Evolutionary conservation across 2,888 invertebrate species (phyloP), one percentile per base, ranked within the genome.

Genomic region (Zootermopsis nevadensis): DNA sequence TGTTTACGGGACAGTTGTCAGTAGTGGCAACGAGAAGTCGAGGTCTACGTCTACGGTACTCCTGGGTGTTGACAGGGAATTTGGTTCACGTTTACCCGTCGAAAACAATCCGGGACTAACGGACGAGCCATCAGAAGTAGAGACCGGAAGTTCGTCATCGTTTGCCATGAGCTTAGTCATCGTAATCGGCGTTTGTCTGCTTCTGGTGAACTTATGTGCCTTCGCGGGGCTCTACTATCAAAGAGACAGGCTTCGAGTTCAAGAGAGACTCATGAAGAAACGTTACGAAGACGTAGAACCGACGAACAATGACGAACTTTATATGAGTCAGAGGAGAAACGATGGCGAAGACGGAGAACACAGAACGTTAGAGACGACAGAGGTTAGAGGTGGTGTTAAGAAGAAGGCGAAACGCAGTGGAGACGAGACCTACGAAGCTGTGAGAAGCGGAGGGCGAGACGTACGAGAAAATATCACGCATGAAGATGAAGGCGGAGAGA

Each of bases 201-300:
- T 97, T 12, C 89, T 94, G 33, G 91, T 95, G 12, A 97, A 96
- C 88, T 89, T 95, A 22, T 91, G 93, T n/a, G 92, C 94, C 53
- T 94, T 95, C 87, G 90, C 93, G 0, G 91, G 92, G 85, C 89
- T 95, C 67, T 95, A 94, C 88, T 93, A 93, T 86, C 94, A 93
- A 88, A 93, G 93, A 87, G 91, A 92, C 84, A 91, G 91, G 88
- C 88, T 92, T 35, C 91, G 91, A 86, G 89, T 90, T 84, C 89
- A 91, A 82, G 92, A 92, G 86, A 89, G 89, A 85, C 88, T 89
- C 80, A 88, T 90, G 83, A 90, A 91, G 86, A 90, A 89, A 81
- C 89, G 91, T 83, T 90, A 89, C 83, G 84, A 85, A 30, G 84
- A 84, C 53, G 66, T 81, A 10, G 80, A 80, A 6, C 27, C 67